Conservation (phyloP, 2,888 invertebrate species). For the Andrena dorsata region DNA sequence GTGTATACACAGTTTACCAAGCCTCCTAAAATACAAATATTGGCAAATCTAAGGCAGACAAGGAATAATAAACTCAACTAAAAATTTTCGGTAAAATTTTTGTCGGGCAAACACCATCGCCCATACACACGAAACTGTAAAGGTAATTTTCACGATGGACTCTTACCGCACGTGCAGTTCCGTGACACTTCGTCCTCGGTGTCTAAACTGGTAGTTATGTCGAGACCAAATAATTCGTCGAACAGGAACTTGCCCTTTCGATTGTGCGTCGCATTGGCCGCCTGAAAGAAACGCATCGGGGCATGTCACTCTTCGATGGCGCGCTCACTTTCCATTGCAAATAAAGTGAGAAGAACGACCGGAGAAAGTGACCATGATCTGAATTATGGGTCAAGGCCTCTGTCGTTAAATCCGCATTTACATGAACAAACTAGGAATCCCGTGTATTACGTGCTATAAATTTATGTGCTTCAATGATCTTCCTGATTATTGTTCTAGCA, state of each 20-base stretch:
- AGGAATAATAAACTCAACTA: too few species aligned
- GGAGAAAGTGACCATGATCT: constrained; percentile 77
- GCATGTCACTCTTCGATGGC: constrained; percentile 18
- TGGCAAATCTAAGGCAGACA: too few species aligned
- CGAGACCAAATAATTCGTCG: constrained; percentile 90
- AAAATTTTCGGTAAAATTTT: too few species aligned
- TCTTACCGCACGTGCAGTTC: constrained; percentile 92
- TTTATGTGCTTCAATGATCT: background rate
- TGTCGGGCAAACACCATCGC: background rate
- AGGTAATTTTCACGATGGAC: background rate
- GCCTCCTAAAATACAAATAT: too few species aligned
- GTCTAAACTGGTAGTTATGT: constrained; percentile 78
- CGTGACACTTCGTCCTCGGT: constrained; percentile 86
- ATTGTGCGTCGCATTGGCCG: constrained; percentile 79
- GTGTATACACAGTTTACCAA: too few species aligned
- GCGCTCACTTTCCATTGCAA: constrained; percentile 73
- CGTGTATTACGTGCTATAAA: background rate
- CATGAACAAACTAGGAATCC: constrained; percentile 30
- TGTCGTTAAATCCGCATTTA: constrained; percentile 34
- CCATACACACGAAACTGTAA: background rate
- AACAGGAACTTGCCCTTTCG: constrained; percentile 90
- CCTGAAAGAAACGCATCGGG: constrained; percentile 66
- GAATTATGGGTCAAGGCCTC: constrained; percentile 80
- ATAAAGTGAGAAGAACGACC: constrained; percentile 58
- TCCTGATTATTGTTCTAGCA: background rate